Evolutionary conservation across 2,797 vertebrate genomes (phyloP).

Genomic region (Periparus ater): DNA sequence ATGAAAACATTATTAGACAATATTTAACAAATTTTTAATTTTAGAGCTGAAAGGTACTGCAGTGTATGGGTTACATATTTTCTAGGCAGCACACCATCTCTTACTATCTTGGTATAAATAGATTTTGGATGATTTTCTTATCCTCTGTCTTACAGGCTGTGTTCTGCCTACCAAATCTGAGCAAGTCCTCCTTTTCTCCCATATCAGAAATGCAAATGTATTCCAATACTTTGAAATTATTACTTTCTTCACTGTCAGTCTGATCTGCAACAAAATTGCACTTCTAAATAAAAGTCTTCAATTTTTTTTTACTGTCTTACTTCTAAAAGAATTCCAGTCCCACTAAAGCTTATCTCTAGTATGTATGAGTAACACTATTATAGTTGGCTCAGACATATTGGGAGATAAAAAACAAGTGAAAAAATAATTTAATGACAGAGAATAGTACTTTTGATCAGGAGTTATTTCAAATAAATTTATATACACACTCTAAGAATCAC

Average conservation of each 20-base stretch:
- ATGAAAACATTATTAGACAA: neutral
- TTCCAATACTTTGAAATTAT: neutral
- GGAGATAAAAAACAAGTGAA: neutral
- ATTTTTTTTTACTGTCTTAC: neutral
- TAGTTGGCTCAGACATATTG: neutral
- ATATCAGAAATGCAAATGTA: neutral
- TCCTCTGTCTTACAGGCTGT: neutral
- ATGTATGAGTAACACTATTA: neutral
- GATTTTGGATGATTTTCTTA: neutral
- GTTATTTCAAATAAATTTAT: neutral
- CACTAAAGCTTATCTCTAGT: neutral
- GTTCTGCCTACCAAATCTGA: neutral
- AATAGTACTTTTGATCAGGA: neutral
- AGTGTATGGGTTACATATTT: neutral
- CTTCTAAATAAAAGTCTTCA: neutral
- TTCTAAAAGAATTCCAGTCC: neutral
- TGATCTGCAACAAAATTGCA: neutral
- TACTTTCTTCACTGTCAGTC: neutral
- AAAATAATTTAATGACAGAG: neutral
- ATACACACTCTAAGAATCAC: neutral
- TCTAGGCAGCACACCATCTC: neutral
- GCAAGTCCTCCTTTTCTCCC: neutral
- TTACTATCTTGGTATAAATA: neutral
- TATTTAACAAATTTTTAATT: neutral
- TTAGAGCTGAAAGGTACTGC: neutral